Evolutionary conservation across 2,113 vertebrate genomes (phyloP).

Genomic region (Leptocoma aspasia): DNA sequence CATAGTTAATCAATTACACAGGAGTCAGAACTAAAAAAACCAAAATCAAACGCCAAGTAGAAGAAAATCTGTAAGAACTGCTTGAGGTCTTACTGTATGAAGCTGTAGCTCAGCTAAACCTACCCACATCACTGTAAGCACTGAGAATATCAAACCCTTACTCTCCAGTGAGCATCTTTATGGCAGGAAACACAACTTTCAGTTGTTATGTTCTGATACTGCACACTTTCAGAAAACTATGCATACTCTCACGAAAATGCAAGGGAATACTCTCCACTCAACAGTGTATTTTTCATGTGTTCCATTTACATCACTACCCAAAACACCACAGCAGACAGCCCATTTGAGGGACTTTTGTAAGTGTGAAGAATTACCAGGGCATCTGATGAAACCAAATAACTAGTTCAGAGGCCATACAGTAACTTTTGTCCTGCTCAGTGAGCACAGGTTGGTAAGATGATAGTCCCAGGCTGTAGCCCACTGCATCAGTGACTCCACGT

Average conservation of each 20-base stretch:
- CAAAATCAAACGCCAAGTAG: not conserved
- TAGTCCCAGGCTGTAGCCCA: not conserved
- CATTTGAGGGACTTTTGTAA: not conserved
- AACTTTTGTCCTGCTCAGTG: accelerated
- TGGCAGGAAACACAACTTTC: not conserved
- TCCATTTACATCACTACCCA: not conserved
- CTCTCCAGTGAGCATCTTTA: not conserved
- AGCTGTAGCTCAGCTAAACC: not conserved
- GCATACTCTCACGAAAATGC: not conserved
- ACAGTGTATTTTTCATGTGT: not conserved
- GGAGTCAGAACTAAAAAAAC: not conserved
- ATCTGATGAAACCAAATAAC: not conserved
- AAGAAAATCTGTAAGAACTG: not conserved
- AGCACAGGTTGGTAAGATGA: not conserved
- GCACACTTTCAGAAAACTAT: not conserved
- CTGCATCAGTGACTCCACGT: not conserved
- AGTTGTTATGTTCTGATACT: not conserved
- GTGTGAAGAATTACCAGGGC: not conserved
- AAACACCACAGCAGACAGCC: not conserved
- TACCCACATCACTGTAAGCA: not conserved
- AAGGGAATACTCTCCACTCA: not conserved
- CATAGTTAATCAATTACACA: not conserved
- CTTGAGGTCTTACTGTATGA: not conserved
- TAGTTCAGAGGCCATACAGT: not conserved
- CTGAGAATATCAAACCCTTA: not conserved